Percentiles rank a stretch among this genome's conserved stretches.
Evolutionary conservation across 2,797 vertebrate species (phyloP).

Genomic region (Myioborus miniatus): DNA sequence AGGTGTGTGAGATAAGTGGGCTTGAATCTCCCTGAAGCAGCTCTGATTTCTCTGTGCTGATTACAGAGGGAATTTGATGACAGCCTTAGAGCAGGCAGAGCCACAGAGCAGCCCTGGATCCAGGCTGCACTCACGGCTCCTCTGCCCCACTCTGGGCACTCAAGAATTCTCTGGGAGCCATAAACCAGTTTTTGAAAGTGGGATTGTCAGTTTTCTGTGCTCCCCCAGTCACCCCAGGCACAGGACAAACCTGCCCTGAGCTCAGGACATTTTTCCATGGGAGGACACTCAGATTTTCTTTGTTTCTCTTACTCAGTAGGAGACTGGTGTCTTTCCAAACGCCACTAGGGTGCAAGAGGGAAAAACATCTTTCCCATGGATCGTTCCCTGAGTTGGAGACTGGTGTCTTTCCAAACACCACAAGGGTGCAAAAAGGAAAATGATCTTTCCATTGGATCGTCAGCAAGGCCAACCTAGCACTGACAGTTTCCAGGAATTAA

Average conservation of each 20-base stretch:
- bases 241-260: neutral
- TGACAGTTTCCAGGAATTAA: neutral
- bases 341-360: neutral
- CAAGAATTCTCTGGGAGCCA: neutral
- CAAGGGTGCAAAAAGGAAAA: neutral
- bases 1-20: conserved; percentile 51
- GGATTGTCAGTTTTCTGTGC: neutral
- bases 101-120: neutral
- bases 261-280: neutral
- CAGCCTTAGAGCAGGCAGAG: neutral
- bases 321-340: neutral
- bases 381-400: neutral
- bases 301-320: neutral
- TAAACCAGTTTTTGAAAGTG: neutral
- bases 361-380: neutral
- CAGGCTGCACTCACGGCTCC: neutral
- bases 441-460: fast-evolving
- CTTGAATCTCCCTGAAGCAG: conserved; percentile 19
- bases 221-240: neutral
- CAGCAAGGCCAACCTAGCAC: neutral
- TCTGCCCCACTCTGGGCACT: neutral
- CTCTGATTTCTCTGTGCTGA: conserved; percentile 46
- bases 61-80: conserved; percentile 38
- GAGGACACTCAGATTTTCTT: neutral
- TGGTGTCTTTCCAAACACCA: neutral